phyloP scores from a whole-genome alignment of 2,888 invertebrate species.

The Papilio demoleus region DNA sequence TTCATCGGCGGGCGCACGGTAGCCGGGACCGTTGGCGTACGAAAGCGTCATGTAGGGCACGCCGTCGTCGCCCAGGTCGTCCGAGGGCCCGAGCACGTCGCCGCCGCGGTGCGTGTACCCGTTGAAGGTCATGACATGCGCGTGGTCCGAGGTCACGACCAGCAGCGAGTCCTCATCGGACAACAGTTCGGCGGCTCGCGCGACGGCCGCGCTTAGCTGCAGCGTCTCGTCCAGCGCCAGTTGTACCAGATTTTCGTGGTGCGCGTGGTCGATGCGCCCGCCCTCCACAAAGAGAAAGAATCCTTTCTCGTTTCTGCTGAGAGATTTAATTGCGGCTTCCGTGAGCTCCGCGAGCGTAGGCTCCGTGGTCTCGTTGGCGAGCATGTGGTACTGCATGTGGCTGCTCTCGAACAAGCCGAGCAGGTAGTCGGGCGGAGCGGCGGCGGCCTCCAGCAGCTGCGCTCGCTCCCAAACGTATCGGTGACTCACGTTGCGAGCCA shows the following conservation, averaged over 20 bases:
- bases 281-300: background rate
- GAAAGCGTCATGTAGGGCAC: conserved; percentile 1
- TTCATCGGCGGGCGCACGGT: background rate
- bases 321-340: background rate
- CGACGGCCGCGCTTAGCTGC: background rate
- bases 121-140: background rate
- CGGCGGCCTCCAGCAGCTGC: conserved; percentile 71
- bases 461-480: conserved; percentile 84
- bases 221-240: conserved; percentile 6
- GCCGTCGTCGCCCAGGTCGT: background rate
- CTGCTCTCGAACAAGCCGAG: conserved; percentile 85
- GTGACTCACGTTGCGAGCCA: conserved; percentile 59
- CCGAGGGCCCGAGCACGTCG: background rate
- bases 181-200: background rate
- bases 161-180: background rate
- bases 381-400: conserved; percentile 87
- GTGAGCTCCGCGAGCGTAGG: background rate
- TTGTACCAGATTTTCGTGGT: background rate
- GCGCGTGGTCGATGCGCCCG: background rate
- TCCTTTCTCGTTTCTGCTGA: background rate
- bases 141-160: background rate
- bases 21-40: background rate
- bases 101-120: background rate
- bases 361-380: conserved; percentile 60
- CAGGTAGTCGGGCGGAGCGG: conserved; percentile 82